phyloP scores from a whole-genome alignment of 1,140 invertebrate genomes.

The Ctenoplectra terminalis region DNA sequence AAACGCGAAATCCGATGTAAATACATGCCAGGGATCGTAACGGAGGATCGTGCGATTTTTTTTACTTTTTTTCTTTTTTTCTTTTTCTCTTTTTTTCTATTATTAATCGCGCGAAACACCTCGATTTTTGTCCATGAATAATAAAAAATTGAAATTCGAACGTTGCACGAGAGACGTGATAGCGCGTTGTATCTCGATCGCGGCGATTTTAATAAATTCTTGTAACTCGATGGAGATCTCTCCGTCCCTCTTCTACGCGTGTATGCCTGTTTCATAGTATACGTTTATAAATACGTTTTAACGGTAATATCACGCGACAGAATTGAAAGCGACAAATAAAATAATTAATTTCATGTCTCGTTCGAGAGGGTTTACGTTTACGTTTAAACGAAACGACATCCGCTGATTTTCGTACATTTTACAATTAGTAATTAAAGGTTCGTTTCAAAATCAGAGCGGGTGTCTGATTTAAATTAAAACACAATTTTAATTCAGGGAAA shows the following conservation, averaged over 20 bases:
- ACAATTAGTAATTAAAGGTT: neutral
- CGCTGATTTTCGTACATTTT: neutral
- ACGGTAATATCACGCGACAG: neutral
- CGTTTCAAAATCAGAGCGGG: neutral
- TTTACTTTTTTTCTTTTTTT: too few species aligned
- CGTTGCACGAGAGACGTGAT: neutral
- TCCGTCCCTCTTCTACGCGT: neutral
- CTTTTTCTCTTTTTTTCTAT: neutral
- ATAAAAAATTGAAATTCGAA: slow-evolving; percentile 39
- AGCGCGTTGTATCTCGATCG: slow-evolving; percentile 1
- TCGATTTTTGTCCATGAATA: slow-evolving; percentile 32
- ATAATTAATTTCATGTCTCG: slow-evolving; percentile 20
- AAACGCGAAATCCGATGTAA: slow-evolving; percentile 16
- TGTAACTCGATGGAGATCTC: neutral
- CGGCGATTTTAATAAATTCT: slow-evolving; percentile 36
- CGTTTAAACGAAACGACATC: neutral
- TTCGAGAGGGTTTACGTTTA: neutral
- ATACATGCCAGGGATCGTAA: neutral
- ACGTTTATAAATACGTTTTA: neutral
- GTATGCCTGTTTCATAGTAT: neutral
- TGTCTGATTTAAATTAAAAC: too few species aligned
- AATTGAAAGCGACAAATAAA: neutral
- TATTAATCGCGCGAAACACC: slow-evolving; percentile 18
- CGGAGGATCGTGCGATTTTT: neutral
- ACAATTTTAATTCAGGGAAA: too few species aligned